These are phyloP conservation scores for Pherbina coryleti DNA, from an alignment of 2,888 invertebrate species.

Conservation along the genomic window DNA sequence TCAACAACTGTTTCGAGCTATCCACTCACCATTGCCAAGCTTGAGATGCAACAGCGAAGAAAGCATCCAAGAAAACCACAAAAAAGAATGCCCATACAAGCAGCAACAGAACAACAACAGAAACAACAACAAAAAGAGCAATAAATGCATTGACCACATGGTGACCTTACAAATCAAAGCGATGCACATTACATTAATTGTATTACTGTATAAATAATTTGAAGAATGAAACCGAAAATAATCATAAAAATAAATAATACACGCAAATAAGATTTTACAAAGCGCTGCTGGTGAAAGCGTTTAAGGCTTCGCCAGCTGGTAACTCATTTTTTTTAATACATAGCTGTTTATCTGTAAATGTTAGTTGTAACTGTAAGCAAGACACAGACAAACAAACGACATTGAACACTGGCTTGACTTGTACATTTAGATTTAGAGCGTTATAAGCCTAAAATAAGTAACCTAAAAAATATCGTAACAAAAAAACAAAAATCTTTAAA, in stretches of 20 bases:
- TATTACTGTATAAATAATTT: background rate
- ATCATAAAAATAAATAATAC: background rate
- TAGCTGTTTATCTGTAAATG: no score
- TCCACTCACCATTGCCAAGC: slow-evolving; percentile 60
- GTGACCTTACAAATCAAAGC: slow-evolving; percentile 24
- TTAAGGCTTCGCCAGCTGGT: no score
- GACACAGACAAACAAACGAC: background rate
- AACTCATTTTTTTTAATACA: no score
- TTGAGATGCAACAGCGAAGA: slow-evolving; percentile 63
- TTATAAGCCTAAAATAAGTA: background rate
- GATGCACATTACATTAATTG: background rate
- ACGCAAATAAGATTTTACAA: background rate
- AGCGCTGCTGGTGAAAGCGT: no score
- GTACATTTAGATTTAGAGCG: background rate
- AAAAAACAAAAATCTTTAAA: background rate
- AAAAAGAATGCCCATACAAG: slow-evolving; percentile 48
- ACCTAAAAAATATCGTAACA: background rate
- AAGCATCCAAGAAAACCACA: slow-evolving; percentile 68
- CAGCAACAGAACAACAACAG: background rate
- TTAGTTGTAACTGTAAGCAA: no score
- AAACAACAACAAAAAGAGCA: slow-evolving; percentile 26
- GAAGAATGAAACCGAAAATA: background rate
- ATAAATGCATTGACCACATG: slow-evolving; percentile 29
- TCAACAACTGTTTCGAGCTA: slow-evolving; percentile 54
- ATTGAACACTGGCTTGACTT: background rate